Evolutionary conservation across 2,888 invertebrate genomes (phyloP), one percentile per base, ranked within the genome.

Genomic region (Catocala sponsa): DNA sequence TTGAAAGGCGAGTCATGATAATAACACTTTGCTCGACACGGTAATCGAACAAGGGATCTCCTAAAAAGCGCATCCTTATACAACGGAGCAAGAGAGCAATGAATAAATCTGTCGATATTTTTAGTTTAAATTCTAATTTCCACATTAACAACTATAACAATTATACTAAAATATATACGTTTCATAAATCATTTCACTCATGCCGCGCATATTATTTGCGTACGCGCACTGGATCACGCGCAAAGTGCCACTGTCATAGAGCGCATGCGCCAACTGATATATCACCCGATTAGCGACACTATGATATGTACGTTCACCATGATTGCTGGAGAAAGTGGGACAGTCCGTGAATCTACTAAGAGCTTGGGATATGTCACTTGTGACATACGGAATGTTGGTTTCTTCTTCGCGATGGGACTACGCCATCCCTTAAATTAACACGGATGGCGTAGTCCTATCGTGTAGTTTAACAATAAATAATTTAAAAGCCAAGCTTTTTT

Each of bases 171-270:
- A 13, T 48, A 48, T 44, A 70, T 57, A 66, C 51, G 52, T 11
- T 68, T 64, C 38, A 74, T 81, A 76, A 79, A 80, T 81, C 79
- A 79, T 59, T 59, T 38, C 50, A 60, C 62, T 62, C 71, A 65
- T 78, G 68, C 67, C 65, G 60, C 56, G 54, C 67, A 70, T 79
- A 61, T 42, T 51, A 47, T 52, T 15, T 47, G 63, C 60, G 41
- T 15, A 6, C 41, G 56, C 49, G 78, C 77, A 76, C 74, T 84
- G 81, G 81, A 83, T 85, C 84, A 84, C 68, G 72, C 76, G 70
- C 74, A 62, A 79, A 80, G 79, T 80, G 83, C 82, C 78, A 62
- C 73, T 81, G 86, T 84, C 85, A 78, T 63, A 75, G 72, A 71
- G 73, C 76, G 77, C 73, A 63, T 72, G 74, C 70, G 83, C 71